These are phyloP conservation scores for Diorhabda carinulata DNA, from an alignment of 1,140 invertebrate species.

Conservation along the genomic window DNA sequence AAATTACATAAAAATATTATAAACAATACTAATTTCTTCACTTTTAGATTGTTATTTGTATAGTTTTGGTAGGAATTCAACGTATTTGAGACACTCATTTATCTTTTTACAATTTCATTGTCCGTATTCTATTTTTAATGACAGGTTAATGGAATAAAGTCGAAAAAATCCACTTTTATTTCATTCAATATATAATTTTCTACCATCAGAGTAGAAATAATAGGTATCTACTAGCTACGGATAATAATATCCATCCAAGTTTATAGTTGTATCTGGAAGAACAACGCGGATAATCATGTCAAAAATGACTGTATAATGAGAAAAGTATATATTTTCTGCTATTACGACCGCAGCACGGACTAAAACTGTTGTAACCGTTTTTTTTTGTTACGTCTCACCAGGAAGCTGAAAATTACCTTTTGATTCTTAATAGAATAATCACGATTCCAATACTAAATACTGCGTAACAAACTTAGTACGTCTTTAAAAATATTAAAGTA, in stretches of 20 bases:
- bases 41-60: no score
- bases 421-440: no score
- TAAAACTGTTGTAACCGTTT: no score
- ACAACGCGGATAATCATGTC: slow-evolving; percentile 2
- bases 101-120: neutral
- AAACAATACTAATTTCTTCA: no score
- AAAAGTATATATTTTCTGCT: neutral
- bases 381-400: no score
- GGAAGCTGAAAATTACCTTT: no score
- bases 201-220: slow-evolving; percentile 1
- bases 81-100: no score
- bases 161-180: neutral
- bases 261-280: neutral
- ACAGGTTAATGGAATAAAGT: neutral
- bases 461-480: no score
- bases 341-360: neutral
- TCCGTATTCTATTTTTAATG: neutral
- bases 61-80: no score
- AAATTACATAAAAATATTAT: no score
- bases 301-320: slow-evolving; percentile 2
- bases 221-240: neutral
- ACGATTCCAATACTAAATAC: no score
- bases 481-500: no score
- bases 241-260: neutral
- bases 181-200: neutral